Conservation (phyloP, 2,113 vertebrate species). For the Chiloscyllium plagiosum region DNA sequence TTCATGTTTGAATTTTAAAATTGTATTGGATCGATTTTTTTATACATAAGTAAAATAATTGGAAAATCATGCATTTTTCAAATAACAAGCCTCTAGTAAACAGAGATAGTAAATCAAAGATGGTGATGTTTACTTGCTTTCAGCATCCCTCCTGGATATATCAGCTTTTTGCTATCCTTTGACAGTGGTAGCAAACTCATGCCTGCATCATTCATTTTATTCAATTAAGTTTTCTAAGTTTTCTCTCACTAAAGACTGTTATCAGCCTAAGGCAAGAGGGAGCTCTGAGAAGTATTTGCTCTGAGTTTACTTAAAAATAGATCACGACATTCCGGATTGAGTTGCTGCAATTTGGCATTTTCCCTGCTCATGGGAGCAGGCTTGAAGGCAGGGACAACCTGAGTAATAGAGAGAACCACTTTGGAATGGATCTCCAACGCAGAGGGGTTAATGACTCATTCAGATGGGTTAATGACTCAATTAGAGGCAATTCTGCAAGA, state of each 20-base stretch:
- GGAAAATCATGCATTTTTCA: constrained; percentile 58
- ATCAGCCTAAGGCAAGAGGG: background rate
- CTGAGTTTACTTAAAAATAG: background rate
- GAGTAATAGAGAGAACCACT: background rate
- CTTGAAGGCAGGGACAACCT: too few species aligned
- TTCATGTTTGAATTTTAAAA: constrained; percentile 74
- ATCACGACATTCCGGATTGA: background rate
- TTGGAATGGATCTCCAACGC: background rate
- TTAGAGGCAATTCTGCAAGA: background rate
- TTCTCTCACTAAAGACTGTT: background rate
- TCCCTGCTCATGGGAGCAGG: background rate
- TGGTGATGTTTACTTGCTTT: constrained; percentile 52
- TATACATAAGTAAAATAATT: constrained; percentile 77
- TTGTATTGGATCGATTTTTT: constrained; percentile 80
- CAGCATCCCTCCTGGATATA: constrained; percentile 65
- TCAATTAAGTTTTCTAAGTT: constrained; percentile 16
- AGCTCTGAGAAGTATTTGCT: background rate
- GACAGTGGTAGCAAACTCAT: constrained; percentile 48
- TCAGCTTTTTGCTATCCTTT: constrained; percentile 67
- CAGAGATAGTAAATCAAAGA: constrained; percentile 61
- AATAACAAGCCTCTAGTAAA: constrained; percentile 59
- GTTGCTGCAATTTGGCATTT: background rate
- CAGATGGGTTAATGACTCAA: background rate
- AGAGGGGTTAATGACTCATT: background rate
- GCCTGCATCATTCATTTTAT: constrained; percentile 16